Evolutionary conservation across 2,797 vertebrate genomes (phyloP).

Genomic region (Zenarchopterus dispar): DNA sequence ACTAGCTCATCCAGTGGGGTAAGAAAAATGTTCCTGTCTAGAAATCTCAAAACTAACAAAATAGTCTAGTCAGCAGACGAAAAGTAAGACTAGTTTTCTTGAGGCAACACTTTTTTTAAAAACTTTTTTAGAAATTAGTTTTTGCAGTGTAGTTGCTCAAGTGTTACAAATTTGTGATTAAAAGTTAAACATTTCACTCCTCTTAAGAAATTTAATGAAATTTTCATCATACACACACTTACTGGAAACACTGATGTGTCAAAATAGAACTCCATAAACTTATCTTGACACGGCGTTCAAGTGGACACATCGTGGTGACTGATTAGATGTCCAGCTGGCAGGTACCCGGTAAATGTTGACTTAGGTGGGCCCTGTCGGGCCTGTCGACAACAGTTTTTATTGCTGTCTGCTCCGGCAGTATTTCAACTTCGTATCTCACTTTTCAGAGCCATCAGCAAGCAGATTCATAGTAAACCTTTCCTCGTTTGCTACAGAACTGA

Average conservation of each 20-base stretch:
- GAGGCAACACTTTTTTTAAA: too few species aligned
- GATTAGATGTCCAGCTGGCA: constrained; percentile 78
- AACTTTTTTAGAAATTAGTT: too few species aligned
- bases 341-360: constrained; percentile 76
- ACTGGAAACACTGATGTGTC: constrained; percentile 70
- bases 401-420: constrained; percentile 75
- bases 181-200: too few species aligned
- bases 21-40: too few species aligned
- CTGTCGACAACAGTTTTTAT: constrained; percentile 78
- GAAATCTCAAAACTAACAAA: too few species aligned
- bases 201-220: too few species aligned
- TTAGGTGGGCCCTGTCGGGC: constrained; percentile 72
- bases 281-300: constrained; percentile 79
- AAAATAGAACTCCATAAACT: constrained; percentile 77
- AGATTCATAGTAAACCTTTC: constrained; percentile 43
- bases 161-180: too few species aligned
- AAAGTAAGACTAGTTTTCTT: too few species aligned
- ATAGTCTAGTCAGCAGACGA: too few species aligned
- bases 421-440: constrained; percentile 79
- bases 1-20: too few species aligned
- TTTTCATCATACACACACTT: constrained; percentile 45
- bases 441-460: constrained; percentile 56
- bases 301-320: constrained; percentile 73
- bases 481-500: constrained; percentile 29
- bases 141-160: too few species aligned